Evolutionary conservation across 2,888 invertebrate genomes (phyloP), one percentile per base, ranked within the genome.

Genomic region (Augiades crinisus): DNA sequence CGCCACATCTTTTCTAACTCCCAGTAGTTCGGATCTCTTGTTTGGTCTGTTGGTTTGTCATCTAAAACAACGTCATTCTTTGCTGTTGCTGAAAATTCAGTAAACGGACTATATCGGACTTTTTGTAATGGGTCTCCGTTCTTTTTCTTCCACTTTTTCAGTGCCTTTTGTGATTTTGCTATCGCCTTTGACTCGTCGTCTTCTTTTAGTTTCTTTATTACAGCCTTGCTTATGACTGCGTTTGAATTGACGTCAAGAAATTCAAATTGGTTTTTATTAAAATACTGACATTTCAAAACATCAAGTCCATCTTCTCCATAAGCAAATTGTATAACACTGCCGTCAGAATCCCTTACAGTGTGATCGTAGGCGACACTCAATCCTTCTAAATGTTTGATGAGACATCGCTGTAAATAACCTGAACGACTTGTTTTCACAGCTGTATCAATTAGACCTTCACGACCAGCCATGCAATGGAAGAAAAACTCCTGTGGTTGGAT

Each of bases 391-490:
- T 99, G 98, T 81, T 99, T 99, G 53, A 99, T 96, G 5, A 99
- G 90, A 83, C 99, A 99, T 58, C 99, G 91, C 82, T 99, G 98
- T 50, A 99, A 90, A 79, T 99, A 99, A 63, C 99, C 99, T 64
- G 98, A 98, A 56, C 99, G 93, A 86, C 98, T 98, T 0, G 99
- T 99, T 90, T 99, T 99, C 0, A 99, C 99, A 59, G 99, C 99
- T 2, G 99, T 99, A 93, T 99, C 99, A 67, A 99, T 97, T 47
- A 99, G 92, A 91, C 99, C 97, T 92, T 99, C 99, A 81, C 99
- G 93, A 49, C 99, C 99, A 47, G 99, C 99, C 99, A 99, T 99
- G 73, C 99, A 99, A 91, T 99, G 99, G 86, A 99, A 99, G 88
- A 98, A 99, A 78, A 98, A 98, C 73, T 99, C 99, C 81, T 98